These are phyloP conservation scores for Potorous gilbertii DNA, from an alignment of 2,797 vertebrate species.

Conservation along the genomic window DNA sequence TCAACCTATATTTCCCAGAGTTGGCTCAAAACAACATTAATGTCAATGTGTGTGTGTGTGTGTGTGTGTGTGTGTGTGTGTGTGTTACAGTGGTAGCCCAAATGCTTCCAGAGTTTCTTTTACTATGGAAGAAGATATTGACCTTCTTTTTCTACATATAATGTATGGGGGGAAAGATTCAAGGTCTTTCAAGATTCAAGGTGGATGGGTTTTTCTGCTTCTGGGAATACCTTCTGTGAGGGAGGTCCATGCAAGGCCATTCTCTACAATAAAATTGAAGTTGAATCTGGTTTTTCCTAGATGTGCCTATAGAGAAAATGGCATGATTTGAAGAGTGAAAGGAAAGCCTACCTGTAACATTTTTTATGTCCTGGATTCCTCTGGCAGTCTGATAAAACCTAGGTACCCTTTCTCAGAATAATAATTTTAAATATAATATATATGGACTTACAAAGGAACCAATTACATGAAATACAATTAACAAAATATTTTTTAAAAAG, in stretches of 20 bases:
- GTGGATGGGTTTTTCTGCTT: background rate
- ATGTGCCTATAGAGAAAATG: background rate
- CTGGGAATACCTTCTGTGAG: background rate
- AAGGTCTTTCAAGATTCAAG: background rate
- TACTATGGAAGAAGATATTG: background rate
- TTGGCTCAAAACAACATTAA: background rate
- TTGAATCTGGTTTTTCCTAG: background rate
- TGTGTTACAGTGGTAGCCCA: background rate
- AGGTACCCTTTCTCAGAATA: background rate
- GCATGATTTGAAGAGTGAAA: background rate
- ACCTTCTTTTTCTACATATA: background rate
- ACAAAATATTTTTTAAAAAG: background rate
- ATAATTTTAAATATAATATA: background rate
- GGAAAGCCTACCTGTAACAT: background rate
- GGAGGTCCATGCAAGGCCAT: background rate
- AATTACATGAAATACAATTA: background rate
- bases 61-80: background rate
- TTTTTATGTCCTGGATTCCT: background rate
- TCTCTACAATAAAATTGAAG: background rate
- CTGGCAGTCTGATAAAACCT: background rate
- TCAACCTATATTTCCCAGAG: background rate
- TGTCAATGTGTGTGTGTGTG: background rate
- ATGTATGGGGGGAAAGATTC: background rate
- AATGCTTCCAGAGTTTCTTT: background rate
- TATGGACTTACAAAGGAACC: background rate